Base-by-base conservation (phyloP, 2,113 vertebrate species). In the Cinclus cinclus region DNA sequence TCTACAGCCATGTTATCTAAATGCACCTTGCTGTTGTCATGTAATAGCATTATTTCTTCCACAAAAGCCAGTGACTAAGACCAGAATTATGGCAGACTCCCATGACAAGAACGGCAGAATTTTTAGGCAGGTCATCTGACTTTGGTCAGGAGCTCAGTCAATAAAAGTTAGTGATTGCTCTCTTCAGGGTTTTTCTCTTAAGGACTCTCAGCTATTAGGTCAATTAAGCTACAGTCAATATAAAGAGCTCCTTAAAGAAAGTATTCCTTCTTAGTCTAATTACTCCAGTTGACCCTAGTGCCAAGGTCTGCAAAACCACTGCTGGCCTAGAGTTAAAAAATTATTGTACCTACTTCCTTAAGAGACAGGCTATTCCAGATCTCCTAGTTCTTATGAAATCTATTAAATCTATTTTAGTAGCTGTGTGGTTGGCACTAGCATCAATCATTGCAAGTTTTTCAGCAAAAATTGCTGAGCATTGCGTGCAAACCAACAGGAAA, bases 321-420 rank as follows among this genome's bases (percentile, higher is more conserved):
- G 52, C 37, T 84, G 65, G 65, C 41, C 22, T 71, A 86, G 37
- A 95, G 58, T 53, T 78, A 56, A 95, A 91, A 53, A 92, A 65
- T 77, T 88, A 91, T 47, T 46, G 46, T 75, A 88, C 19, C 31
- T 90, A 47, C 42, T 65, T 93, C 60, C 68, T 77, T 80, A 77
- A 77, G 77, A 80, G 49, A 70, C 2, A 4, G 41, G 85, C 59
- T 83, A 83, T 73, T 88, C 50, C 39, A 77, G 83, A 92, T 55
- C 19, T 59, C 62, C 53, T 30, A 44, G 82, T 89, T 97, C 86
- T 95, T 87, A 80, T 71, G 88, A 90, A 93, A 71, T 58, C 35
- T 81, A 68, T 64, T 74, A 91, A 65, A 63, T n/a, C 60, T 90
- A 75, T 87, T 80, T 79, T 73, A 90, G 75, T 83, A 89, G 60